Conservation (phyloP, 2,888 invertebrate species). For the Euspilapteryx auroguttella region DNA sequence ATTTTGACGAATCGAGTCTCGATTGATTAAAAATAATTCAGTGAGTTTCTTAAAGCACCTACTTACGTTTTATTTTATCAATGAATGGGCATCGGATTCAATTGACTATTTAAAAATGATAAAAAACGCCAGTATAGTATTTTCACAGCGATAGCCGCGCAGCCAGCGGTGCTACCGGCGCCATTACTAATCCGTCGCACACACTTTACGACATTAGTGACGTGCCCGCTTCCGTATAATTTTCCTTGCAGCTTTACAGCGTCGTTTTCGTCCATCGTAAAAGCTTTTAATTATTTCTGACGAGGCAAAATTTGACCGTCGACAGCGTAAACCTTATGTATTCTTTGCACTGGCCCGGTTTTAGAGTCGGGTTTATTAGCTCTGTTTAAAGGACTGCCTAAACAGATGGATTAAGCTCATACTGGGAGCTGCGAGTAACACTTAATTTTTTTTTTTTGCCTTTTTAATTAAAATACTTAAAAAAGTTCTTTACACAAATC, state of each 20-base stretch:
- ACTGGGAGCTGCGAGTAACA: no score
- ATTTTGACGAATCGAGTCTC: no score
- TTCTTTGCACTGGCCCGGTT: constrained; percentile 23
- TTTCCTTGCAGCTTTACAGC: constrained; percentile 39
- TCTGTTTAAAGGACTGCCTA: constrained; percentile 22
- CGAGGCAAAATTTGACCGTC: constrained; percentile 30
- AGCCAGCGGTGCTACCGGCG: not conserved
- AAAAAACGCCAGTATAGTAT: no score
- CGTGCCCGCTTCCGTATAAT: constrained; percentile 26
- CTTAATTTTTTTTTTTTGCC: no score
- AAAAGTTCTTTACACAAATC: no score
- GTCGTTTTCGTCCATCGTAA: constrained; percentile 42
- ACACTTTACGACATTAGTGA: constrained; percentile 29
- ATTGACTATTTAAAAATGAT: no score
- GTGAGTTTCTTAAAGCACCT: no score
- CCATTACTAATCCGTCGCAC: constrained; percentile 7
- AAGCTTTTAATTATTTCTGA: constrained; percentile 46
- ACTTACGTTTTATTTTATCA: no score
- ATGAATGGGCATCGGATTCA: no score
- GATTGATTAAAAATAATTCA: no score
- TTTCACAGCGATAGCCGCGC: no score
- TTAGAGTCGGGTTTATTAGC: constrained; percentile 19
- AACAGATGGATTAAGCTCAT: constrained; percentile 7
- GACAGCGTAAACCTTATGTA: constrained; percentile 19
- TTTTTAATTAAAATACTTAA: no score